Base-by-base conservation (phyloP, 2,113 vertebrate genomes). In the Pelusios castaneus region DNA sequence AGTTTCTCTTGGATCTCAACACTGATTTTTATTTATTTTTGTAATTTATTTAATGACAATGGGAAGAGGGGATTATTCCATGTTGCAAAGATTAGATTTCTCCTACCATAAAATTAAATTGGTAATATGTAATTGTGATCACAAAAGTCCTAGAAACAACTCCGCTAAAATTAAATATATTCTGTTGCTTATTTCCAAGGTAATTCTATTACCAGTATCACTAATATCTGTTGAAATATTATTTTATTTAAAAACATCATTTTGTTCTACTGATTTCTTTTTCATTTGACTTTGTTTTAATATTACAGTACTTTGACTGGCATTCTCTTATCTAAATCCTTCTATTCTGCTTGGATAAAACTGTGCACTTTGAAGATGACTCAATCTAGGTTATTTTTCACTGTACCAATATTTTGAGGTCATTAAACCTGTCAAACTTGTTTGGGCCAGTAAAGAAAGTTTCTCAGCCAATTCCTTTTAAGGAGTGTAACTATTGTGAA, bases 341-440 rank as follows among this genome's bases (percentile, higher is more conserved):
- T 83, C 73, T 85, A 38, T 5, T 88, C 60, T 94, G 95, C 54
- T 82, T 49, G 67, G 38, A 7, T 43, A 76, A 77, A n/a, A 51
- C 2, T 70, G 38, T 27, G 38, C 2, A 14, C 21, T 80, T 83
- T 67, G 77, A 95, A 93, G 60, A 78, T 94, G 47, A 55, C 21
- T 83, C 80, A 90, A 88, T 52, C 87, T 70, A 84, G 34, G 27
- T 19, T 60, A 77, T 63, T 97, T 85, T 94, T 89, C 90, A 79
- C n/a, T 80, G 51, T 54, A 29, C 25, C 3, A 8, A 79, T 34
- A 51, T 52, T 16, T 52, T 82, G 38, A 80, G 90, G 90, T 96
- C 95, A 93, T 77, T 93, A 92, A 95, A 97, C 87, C 84, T 90
- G 85, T 93, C 88, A 88, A 22, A 94, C 54, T 79, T 87, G 94